Evolutionary conservation across 2,888 invertebrate species (phyloP).

Genomic region (Caenorhabditis auriculariae): DNA sequence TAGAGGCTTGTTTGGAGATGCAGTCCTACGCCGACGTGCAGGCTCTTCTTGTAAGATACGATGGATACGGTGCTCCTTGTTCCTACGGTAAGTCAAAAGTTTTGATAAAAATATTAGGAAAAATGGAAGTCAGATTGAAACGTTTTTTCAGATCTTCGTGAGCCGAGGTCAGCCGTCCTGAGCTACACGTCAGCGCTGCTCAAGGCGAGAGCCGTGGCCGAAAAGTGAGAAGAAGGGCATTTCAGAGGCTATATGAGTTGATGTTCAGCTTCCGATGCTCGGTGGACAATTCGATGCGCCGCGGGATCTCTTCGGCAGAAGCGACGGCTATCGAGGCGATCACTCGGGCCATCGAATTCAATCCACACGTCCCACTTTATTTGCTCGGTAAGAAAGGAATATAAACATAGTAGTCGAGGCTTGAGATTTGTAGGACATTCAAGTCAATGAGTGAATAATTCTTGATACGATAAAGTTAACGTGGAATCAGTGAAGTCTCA

Average conservation of each 20-base stretch:
- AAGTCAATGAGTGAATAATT: too few species aligned
- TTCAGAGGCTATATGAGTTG: neutral
- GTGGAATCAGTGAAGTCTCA: too few species aligned
- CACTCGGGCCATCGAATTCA: constrained; percentile 92
- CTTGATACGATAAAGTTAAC: too few species aligned
- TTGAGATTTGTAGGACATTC: too few species aligned
- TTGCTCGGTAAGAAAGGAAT: constrained; percentile 23
- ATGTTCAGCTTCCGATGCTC: constrained; percentile 41
- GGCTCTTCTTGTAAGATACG: constrained; percentile 86
- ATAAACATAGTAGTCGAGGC: too few species aligned
- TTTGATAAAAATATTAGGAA: neutral
- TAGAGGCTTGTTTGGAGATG: constrained; percentile 90
- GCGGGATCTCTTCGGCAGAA: constrained; percentile 80
- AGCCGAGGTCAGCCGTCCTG: constrained; percentile 90
- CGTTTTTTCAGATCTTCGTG: constrained; percentile 75
- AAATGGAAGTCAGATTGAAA: neutral
- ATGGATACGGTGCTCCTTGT: constrained; percentile 66
- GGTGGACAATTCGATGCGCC: constrained; percentile 47
- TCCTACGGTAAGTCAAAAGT: constrained; percentile 8
- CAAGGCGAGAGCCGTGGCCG: constrained; percentile 73
- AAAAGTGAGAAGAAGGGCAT: constrained; percentile 45
- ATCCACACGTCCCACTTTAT: constrained; percentile 79
- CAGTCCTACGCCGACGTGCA: constrained; percentile 95
- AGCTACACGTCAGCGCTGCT: constrained; percentile 91
- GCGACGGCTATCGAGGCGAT: constrained; percentile 83